Base-by-base conservation (phyloP, 2,113 vertebrate species). In the Psephotus haematonotus region DNA sequence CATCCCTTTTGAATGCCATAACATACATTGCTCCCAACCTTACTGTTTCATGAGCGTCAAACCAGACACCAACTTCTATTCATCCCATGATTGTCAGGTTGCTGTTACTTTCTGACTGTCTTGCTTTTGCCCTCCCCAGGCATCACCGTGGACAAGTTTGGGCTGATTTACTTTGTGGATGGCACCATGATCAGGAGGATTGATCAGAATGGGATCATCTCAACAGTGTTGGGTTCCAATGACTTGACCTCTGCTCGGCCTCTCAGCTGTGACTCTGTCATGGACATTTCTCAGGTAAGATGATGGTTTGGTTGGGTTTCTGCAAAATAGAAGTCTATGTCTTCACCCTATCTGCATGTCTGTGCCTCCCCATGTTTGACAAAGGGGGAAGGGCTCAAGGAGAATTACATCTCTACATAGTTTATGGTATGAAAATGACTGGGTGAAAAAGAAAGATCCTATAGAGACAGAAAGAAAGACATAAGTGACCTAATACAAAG, bases 121-220 rank as follows among this genome's bases (percentile, higher is more conserved):
- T 68, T 43, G 14, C 8, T 94, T 94, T 84, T 47, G 25, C 41
- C n/a, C 8, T 88, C 25, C 27, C 20, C 97, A 99, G 99, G 99
- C 86, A 99, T 99, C 89, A 99, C 99, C 0, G 99, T 99, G 94
- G 99, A 99, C 97, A 99, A 99, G 87, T 99, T 99, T 17, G 99
- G 99, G 16, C 97, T 99, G 75, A 98, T 99, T 93, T 99, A 99
- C 97, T 99, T 99, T 33, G 99, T 99, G 93, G 99, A 99, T 11
- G 99, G 99, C 59, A 99, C 99, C 78, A 99, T 99, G 99, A 99
- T 99, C 96, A 98, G 99, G 47, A 96, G 99, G 35, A 98, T 99
- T 35, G 99, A 99, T 96, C 99, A 99, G 97, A 99, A 99, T 6
- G 99, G 99, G 28, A 98, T 99, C 95, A 99, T 99, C 97, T 99